Conservation (phyloP, 2,888 invertebrate genomes). For the Brachyptera putata region DNA sequence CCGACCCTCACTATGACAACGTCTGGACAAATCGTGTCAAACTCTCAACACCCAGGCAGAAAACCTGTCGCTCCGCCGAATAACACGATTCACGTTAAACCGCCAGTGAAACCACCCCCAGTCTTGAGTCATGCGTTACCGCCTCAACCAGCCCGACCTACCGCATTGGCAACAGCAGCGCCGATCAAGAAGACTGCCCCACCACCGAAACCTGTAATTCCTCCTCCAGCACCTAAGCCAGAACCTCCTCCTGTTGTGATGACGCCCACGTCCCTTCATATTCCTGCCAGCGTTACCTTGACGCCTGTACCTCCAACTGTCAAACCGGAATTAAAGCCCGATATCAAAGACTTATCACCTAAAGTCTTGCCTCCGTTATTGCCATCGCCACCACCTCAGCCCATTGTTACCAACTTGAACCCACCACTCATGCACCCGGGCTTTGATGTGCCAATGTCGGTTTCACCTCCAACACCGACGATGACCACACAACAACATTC, state of each 20-base stretch:
- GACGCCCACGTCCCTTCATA: not conserved
- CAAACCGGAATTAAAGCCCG: not conserved
- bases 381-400: not conserved
- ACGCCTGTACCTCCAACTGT: not conserved
- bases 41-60: conserved; percentile 41
- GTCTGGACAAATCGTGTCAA: conserved; percentile 35
- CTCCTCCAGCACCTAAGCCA: conserved; percentile 2
- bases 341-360: not conserved
- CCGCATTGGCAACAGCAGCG: conserved; percentile 39
- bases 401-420: conserved; percentile 8
- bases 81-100: conserved; percentile 38
- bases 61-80: conserved; percentile 39
- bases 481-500: conserved; percentile 48
- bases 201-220: conserved; percentile 17
- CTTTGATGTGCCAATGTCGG: conserved; percentile 25
- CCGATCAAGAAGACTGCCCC: conserved; percentile 29
- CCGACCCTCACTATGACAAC: conserved; percentile 36
- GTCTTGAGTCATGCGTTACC: conserved; percentile 42
- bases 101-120: conserved; percentile 39
- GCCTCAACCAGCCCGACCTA: conserved; percentile 39
- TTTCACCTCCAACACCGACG: conserved; percentile 47
- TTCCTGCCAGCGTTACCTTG: conserved; percentile 1
- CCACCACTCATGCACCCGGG: conserved; percentile 29
- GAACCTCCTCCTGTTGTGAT: not conserved
- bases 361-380: not conserved